Evolutionary conservation across 2,113 vertebrate species (phyloP), one percentile per base, ranked within the genome.

Genomic region (Sterna hirundo): DNA sequence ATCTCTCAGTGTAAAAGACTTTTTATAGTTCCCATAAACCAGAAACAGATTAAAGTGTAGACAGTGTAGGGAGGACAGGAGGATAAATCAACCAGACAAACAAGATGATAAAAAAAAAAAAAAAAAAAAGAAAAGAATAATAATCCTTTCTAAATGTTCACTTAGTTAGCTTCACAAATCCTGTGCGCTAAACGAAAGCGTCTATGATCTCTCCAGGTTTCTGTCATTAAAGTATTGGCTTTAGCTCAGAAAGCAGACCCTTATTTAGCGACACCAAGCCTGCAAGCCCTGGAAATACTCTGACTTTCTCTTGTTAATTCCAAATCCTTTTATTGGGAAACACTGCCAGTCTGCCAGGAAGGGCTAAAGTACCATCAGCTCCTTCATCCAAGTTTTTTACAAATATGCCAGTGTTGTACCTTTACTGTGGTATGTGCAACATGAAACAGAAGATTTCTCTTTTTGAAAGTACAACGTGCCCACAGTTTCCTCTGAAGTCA

Each of bases 21-120:
- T 98, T 97, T 97, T 97, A 97, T 97, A 96, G 95, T 97, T 90
- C 90, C 36, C 95, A 96, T 97, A 98, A 98, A 98, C 93, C 75
- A 97, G 96, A 93, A 97, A 94, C 76, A 93, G 88, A 98, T 97
- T 98, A 96, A 97, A 97, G 84, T 96, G 86, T 89, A 97, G 96
- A 85, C 83, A 93, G 68, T 90, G 64, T 95, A 97, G 94, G 79
- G 83, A 95, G 81, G 82, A 86, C 52, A 55, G 76, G 29, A 95
- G 44, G 58, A 97, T 97, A 97, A 97, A 97, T 97, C 96, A 98
- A 93, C 57, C 32, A 91, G 76, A 93, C 91, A 96, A 98, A 97
- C 87, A 94, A 97, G 96, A 96, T 85, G 78, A 90, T 79, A 2
- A 16, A 57, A 88, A 65, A 44, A 79, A 42, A 70, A n/a, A n/a